Base-by-base conservation (phyloP, 2,797 vertebrate genomes). In the Rhinatrema bivittatum region DNA sequence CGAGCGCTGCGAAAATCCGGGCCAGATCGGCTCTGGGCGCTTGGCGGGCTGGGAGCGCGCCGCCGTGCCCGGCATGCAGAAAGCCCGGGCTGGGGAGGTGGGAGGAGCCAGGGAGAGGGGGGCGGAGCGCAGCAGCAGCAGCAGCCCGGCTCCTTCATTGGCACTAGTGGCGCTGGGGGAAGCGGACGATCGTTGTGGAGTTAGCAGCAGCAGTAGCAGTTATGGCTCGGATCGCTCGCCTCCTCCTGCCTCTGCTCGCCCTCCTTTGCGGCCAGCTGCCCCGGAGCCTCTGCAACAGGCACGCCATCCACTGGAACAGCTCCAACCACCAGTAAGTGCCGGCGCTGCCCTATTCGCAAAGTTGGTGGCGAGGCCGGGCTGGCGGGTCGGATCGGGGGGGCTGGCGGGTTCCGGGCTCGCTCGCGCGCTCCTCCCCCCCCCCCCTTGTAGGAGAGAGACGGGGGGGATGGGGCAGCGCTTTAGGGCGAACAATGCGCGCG, bases 261-360 rank as follows among this genome's bases (percentile, higher is more conserved):
- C 61, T 73, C 41, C 66, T 62, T 53, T 69, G 67, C 61, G 68
- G 65, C 39, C 66, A 65, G 32, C 69, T 69, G 29, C 62, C 59
- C 39, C 62, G 74, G 45, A 68, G 65, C 16, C 42, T 67, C 58
- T 65, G 72, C 15, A 91, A 89, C 77, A 82, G 91, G 50, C 91
- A 94, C 53, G 88, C 89, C 41, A 89, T 94, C 34, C 90, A 94
- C 78, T 94, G 91, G 91, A 94, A 94, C 87, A 92, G 89, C 84
- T 92, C 91, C 65, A 94, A 93, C 78, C 88, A 87, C 78, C 87
- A 90, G 91, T 94, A 87, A 94, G 91, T 85, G 20, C 12, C 29
- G 38, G 13, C 3, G 2, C 9, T n/a, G 23, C 7, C 23, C 5
- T 7, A 7, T 4, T 22, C 11, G 7, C 22, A 22, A 22, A 7